Conservation (phyloP, 2,888 invertebrate genomes). For the Xestobium rufovillosum region DNA sequence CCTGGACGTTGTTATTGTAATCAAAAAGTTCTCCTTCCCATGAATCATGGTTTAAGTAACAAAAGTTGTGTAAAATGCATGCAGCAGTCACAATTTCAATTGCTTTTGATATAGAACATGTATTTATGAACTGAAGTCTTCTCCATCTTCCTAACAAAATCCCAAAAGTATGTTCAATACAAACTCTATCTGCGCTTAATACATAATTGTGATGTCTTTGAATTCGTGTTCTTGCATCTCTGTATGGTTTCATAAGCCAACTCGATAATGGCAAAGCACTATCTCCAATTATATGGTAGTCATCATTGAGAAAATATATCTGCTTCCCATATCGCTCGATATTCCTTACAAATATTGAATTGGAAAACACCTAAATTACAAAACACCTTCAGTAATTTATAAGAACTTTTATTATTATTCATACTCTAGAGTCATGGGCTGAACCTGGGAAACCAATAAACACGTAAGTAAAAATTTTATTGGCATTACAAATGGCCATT, state of each 20-base stretch:
- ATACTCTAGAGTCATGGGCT: slow-evolving; percentile 20
- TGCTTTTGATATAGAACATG: no score
- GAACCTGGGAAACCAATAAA: slow-evolving; percentile 21
- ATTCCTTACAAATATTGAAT: slow-evolving; percentile 5
- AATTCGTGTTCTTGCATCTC: no score
- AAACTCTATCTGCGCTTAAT: no score
- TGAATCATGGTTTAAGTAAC: no score
- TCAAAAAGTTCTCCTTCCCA: no score
- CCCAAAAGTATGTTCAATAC: no score
- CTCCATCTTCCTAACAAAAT: background rate
- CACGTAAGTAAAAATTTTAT: slow-evolving; percentile 19
- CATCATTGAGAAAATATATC: slow-evolving; percentile 8
- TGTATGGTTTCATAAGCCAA: slow-evolving; percentile 13
- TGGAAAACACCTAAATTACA: slow-evolving; percentile 11
- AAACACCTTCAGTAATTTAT: background rate
- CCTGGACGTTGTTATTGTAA: no score
- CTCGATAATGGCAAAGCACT: slow-evolving; percentile 9
- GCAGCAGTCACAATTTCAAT: slow-evolving; percentile 2
- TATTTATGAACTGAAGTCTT: slow-evolving; percentile 2
- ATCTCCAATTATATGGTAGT: slow-evolving; percentile 13
- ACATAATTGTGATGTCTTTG: no score
- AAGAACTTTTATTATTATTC: slow-evolving; percentile 1
- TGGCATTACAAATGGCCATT: no score
- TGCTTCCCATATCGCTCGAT: slow-evolving; percentile 6
- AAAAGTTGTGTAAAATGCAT: slow-evolving; percentile 1